Percentiles rank a stretch among this genome's conserved stretches.
Conservation (phyloP, 2,113 vertebrate genomes). For the Aramus guarauna region DNA sequence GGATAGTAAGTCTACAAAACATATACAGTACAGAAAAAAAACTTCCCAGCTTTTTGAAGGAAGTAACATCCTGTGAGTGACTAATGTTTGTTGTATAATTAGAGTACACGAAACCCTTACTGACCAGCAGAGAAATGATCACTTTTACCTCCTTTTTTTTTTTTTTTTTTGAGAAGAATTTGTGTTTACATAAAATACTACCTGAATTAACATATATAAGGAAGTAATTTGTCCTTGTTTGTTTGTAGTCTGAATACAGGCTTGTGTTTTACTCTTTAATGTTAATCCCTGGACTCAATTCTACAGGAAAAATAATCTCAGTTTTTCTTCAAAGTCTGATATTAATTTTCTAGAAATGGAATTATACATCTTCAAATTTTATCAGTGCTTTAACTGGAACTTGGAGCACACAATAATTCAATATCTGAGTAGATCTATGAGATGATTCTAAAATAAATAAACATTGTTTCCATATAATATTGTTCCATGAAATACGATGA, state of each 20-base stretch:
- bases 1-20: neutral
- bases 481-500: neutral
- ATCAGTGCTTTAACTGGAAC: neutral
- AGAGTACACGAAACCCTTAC: neutral
- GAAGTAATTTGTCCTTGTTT: neutral
- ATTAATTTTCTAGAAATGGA: neutral
- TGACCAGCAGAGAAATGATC: neutral
- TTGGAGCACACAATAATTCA: neutral
- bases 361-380: neutral
- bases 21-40: neutral
- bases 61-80: neutral
- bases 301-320: neutral
- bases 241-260: neutral
- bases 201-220: neutral
- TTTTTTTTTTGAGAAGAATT: neutral
- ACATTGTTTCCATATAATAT: neutral
- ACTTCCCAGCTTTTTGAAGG: neutral
- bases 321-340: neutral
- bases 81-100: neutral
- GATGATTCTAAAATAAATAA: neutral
- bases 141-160: neutral
- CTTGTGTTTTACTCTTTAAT: neutral
- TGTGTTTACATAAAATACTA: neutral
- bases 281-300: neutral
- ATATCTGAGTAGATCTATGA: neutral